Evolutionary conservation across 2,797 vertebrate species (phyloP).

Genomic region (Pangasius djambal): DNA sequence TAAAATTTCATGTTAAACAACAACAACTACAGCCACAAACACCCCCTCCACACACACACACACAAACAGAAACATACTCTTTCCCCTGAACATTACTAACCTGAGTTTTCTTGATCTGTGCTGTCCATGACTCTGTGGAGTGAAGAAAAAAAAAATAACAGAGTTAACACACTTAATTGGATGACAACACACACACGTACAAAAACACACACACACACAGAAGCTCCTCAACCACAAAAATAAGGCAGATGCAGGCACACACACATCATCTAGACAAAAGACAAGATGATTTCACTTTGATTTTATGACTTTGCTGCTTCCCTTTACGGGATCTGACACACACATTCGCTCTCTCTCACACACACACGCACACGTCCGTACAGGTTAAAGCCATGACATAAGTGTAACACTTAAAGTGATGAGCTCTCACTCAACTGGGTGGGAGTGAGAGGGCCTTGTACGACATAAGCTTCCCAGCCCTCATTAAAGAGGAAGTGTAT

Average conservation of each 20-base stretch:
- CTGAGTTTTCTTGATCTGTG: conserved; percentile 43
- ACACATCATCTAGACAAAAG: conserved; percentile 46
- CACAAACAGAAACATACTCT: neutral
- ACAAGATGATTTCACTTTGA: conserved; percentile 48
- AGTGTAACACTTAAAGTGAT: conserved; percentile 40
- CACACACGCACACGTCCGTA: conserved; percentile 39
- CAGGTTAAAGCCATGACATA: conserved; percentile 52
- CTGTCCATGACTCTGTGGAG: conserved; percentile 48
- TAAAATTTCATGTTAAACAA: neutral
- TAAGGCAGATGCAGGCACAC: conserved; percentile 22
- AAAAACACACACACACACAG: neutral
- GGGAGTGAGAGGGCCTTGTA: neutral
- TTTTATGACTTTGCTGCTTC: conserved; percentile 43
- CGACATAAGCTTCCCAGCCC: neutral
- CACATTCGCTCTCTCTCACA: conserved; percentile 33
- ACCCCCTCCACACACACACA: neutral
- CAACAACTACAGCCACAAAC: neutral
- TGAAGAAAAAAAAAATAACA: neutral
- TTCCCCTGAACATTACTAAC: conserved; percentile 19
- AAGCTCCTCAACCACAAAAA: conserved; percentile 4
- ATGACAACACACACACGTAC: neutral
- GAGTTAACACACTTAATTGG: neutral
- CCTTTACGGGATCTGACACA: conserved; percentile 41
- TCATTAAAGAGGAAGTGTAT: neutral
- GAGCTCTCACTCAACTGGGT: conserved; percentile 22